phyloP scores from a whole-genome alignment of 1,140 invertebrate genomes.

The Panagrolaimus sp. region DNA sequence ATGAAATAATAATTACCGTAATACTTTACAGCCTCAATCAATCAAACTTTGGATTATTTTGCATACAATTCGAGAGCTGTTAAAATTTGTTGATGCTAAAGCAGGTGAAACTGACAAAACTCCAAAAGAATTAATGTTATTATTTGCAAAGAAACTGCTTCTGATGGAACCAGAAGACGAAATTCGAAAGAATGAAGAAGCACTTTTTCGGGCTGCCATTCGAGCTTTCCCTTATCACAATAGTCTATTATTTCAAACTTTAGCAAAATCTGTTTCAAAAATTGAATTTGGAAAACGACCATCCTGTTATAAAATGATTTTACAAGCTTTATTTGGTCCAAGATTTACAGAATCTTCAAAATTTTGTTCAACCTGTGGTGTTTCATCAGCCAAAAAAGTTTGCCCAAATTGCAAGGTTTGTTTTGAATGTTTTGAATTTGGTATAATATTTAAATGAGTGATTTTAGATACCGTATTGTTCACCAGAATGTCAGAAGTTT shows the following conservation, averaged over 20 bases:
- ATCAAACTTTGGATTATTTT: conserved; percentile 45
- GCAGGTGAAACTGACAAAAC: not conserved
- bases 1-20: not conserved
- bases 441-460: not conserved
- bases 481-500: conserved; percentile 81
- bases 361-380: conserved; percentile 78
- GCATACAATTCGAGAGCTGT: conserved; percentile 28
- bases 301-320: conserved; percentile 70
- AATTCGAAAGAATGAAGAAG: conserved; percentile 23
- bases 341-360: conserved; percentile 69
- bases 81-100: conserved; percentile 35
- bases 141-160: conserved; percentile 21
- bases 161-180: conserved; percentile 19
- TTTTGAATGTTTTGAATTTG: not conserved
- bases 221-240: conserved; percentile 39
- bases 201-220: conserved; percentile 28
- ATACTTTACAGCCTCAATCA: conserved; percentile 31
- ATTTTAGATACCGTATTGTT: conserved; percentile 71
- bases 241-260: conserved; percentile 32
- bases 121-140: not conserved
- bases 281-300: conserved; percentile 53
- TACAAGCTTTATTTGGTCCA: conserved; percentile 75
- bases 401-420: conserved; percentile 63
- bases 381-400: conserved; percentile 4
- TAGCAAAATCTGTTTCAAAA: conserved; percentile 30